Base-by-base conservation (phyloP, 2,797 vertebrate species). In the Sebastolobus altivelis region DNA sequence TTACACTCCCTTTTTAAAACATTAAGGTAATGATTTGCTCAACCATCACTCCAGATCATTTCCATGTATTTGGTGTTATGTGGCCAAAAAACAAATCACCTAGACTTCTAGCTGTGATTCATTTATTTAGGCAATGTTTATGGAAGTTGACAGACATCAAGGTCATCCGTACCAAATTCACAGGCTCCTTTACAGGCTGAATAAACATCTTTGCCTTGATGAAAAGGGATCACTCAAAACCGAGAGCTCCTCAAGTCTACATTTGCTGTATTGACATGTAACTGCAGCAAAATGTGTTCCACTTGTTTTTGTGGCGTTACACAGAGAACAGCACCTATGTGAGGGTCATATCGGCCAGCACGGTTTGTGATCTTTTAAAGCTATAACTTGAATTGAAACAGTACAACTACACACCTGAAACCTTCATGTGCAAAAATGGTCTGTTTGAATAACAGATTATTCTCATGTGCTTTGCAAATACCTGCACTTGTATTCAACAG, bases 401-500 rank as follows among this genome's bases (percentile, higher is more conserved):
- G 13, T 1, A 5, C 25, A 54, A 61, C 65, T 13, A 62, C 60
- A 49, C 40, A 70, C 33, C 29, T 68, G n/a, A 78, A 83, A 68
- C 14, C 10, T 52, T 77, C 18, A 55, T 33, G 55, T 71, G 55
- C 2, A 58, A 70, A 82, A 72, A 76, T 8, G 59, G 27, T 77
- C 10, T n/a, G 0, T 74, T 65, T 81, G 56, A 77, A 68, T 69
- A 77, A 62, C 62, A 82, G 65, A 80, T 71, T 54, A 27, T 54
- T 75, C 69, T 74, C 38, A n/a, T 62, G 54, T 67, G 68, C 58
- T 81, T 75, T 20, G 49, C 54, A 84, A 74, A 81, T 80, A 70
- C 49, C 66, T 33, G 56, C 29, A 9, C 69, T 75, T 69, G 49
- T 73, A 52, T 81, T 58, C 4, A 40, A 77, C 65, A 77, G 65